Base-by-base conservation (phyloP, 2,888 invertebrate genomes). In the Nowickia ferox region DNA sequence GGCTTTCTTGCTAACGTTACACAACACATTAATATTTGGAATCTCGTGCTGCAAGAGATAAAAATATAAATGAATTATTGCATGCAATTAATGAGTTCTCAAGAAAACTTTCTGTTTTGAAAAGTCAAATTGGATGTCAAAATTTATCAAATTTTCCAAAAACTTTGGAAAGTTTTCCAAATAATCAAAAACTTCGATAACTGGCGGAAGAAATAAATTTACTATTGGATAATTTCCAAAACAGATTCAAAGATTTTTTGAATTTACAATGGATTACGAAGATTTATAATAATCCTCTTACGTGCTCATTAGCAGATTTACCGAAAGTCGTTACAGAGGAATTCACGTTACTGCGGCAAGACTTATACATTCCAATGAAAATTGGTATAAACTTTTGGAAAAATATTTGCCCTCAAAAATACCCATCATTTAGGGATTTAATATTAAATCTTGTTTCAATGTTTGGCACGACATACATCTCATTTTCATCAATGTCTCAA, bases 121-220 rank as follows among this genome's bases (percentile, higher is more conserved):
- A 59, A 48, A n/a, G 13, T 74, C 40, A 74, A 74, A 74, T 74
- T 61, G n/a, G 1, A n/a, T 59, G 30, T 6, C 46, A 74, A 59
- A 74, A 61, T 40, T 19, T 74, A 17, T 40, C 38, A 48, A 74
- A 51, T 40, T 59, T 74, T 61, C 74, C 74, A 4, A 74, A 61
- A 74, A 46, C n/a, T 42, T 55, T 65, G 65, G 55, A 65, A 75
- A n/a, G 65, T 17, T 46, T 66, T 77, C 38, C 57, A 66, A 48
- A 66, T 66, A 46, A 22, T 8, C 57, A 77, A 55, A 66, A 66
- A 38, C 38, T 68, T 11, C 44, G 66, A 48, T 17, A n/a, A 8
- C 9, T 59, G n/a, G n/a, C n/a, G n/a, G n/a, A n/a, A n/a, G n/a
- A n/a, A 30, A 46, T 15, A n/a, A n/a, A n/a, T n/a, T n/a, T n/a